Evolutionary conservation across 2,888 invertebrate genomes (phyloP).

Genomic region (Scaptomyza polygonia): DNA sequence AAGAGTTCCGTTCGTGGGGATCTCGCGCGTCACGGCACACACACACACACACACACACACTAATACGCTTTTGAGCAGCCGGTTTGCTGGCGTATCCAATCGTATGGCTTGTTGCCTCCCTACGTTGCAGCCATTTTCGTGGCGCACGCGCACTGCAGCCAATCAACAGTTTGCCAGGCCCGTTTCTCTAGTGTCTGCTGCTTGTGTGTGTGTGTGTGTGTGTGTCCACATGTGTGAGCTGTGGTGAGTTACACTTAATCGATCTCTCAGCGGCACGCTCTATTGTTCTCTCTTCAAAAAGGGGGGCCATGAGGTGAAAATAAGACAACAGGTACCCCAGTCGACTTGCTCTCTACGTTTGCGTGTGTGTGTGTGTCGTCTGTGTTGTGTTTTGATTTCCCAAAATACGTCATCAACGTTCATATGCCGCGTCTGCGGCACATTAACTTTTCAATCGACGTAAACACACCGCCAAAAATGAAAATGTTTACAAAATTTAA

Average conservation of each 20-base stretch:
- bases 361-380: conserved; percentile 21
- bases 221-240: conserved; percentile 28
- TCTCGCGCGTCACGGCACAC: conserved; percentile 56
- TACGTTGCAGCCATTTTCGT: conserved; percentile 84
- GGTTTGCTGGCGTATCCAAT: conserved; percentile 70
- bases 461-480: conserved; percentile 62
- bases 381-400: conserved; percentile 73
- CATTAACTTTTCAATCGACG: conserved; percentile 70
- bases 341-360: conserved; percentile 1
- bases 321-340: conserved; percentile 76
- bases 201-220: conserved; percentile 13
- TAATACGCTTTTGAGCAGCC: conserved; percentile 25
- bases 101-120: conserved; percentile 81
- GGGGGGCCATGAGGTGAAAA: conserved; percentile 66
- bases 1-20: conserved; percentile 49
- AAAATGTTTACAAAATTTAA: conserved; percentile 36
- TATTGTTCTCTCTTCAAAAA: conserved; percentile 18
- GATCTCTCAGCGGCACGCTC: conserved; percentile 26
- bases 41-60: conserved; percentile 19
- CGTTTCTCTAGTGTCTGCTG: conserved; percentile 31
- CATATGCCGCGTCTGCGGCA: conserved; percentile 45
- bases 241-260: conserved; percentile 48
- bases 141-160: conserved; percentile 84
- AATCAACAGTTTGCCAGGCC: conserved; percentile 84
- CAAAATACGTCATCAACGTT: conserved; percentile 74